These are phyloP conservation scores for Eubasilissa splendida DNA, from an alignment of 2,888 invertebrate species.

Conservation along the genomic window DNA sequence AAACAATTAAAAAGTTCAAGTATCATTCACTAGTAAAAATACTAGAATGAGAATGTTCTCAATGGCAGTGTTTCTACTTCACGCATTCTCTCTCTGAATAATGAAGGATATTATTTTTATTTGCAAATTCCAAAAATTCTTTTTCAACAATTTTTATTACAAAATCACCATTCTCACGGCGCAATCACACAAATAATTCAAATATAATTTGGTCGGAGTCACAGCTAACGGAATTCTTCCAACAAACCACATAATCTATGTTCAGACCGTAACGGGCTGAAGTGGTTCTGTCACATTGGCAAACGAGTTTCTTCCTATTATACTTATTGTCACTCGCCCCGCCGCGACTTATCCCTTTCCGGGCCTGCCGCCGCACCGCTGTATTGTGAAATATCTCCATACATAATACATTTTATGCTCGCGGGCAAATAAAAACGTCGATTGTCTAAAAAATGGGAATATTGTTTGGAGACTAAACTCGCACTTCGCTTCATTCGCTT, in stretches of 20 bases:
- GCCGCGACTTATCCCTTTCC: background rate
- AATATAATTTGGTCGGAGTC: conserved; percentile 7
- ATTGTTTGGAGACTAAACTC: too few relatives aligned
- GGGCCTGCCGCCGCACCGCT: background rate
- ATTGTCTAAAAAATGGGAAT: too few relatives aligned
- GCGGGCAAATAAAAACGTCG: too few relatives aligned
- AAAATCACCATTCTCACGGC: background rate
- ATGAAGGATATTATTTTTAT: too few relatives aligned
- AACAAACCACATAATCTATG: background rate
- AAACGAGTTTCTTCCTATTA: background rate
- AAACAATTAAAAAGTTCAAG: too few relatives aligned
- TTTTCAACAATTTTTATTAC: background rate
- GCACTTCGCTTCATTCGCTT: too few relatives aligned
- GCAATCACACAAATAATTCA: conserved; percentile 2
- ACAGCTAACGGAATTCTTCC: conserved; percentile 5
- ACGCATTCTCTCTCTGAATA: too few relatives aligned
- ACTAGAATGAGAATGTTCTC: too few relatives aligned
- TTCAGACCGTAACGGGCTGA: conserved; percentile 5
- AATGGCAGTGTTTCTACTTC: too few relatives aligned
- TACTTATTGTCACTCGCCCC: background rate
- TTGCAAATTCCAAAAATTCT: background rate
- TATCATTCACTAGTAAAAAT: too few relatives aligned
- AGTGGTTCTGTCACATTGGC: background rate
- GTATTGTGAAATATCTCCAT: background rate
- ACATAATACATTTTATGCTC: conserved; percentile 5